A percentile compares a stretch with the other conserved stretches of the same genome.
Evolutionary conservation across 2,797 vertebrate genomes (phyloP).

Genomic region (Fringilla coelebs): DNA sequence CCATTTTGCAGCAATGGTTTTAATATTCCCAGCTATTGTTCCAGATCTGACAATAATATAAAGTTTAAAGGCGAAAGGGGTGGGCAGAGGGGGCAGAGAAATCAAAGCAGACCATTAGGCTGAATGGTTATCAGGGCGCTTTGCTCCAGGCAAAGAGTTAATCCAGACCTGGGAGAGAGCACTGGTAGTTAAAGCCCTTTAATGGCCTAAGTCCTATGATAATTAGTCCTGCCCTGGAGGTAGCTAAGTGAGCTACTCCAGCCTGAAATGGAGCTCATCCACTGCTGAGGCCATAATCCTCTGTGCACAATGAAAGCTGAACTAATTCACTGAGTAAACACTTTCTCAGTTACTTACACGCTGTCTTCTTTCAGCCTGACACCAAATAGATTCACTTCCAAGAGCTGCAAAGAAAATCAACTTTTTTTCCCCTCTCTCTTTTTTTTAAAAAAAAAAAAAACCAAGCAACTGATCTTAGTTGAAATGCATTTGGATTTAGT

Average conservation of each 20-base stretch:
- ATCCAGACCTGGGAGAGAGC: slow-evolving; percentile 97
- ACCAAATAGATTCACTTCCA: slow-evolving; percentile 78
- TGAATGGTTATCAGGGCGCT: slow-evolving; percentile 89
- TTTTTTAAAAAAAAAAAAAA: background rate
- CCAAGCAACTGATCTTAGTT: slow-evolving; percentile 55
- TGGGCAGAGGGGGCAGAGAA: slow-evolving; percentile 71
- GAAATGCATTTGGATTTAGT: slow-evolving; percentile 34
- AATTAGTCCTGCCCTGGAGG: slow-evolving; percentile 99
- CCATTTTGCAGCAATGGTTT: background rate
- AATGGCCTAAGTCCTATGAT: slow-evolving; percentile 99
- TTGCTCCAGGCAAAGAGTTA: slow-evolving; percentile 92
- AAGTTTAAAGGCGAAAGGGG: slow-evolving; percentile 20
- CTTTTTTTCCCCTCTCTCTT: background rate
- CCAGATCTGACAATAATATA: background rate
- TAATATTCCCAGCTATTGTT: slow-evolving; percentile 19
- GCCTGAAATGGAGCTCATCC: slow-evolving; percentile 95
- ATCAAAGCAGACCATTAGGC: slow-evolving; percentile 95
- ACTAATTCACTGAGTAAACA: slow-evolving; percentile 99
- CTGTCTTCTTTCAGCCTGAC: slow-evolving; percentile 89
- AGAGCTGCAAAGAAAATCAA: slow-evolving; percentile 72
- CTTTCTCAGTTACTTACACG: slow-evolving; percentile 93
- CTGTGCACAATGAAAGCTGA: slow-evolving; percentile 94
- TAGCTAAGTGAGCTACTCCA: slow-evolving; percentile 94
- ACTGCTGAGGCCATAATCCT: slow-evolving; percentile 88
- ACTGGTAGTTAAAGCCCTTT: slow-evolving; percentile 97